These are phyloP conservation scores for Eupithecia vulgata DNA, from an alignment of 2,888 invertebrate genomes.

Conservation along the genomic window DNA sequence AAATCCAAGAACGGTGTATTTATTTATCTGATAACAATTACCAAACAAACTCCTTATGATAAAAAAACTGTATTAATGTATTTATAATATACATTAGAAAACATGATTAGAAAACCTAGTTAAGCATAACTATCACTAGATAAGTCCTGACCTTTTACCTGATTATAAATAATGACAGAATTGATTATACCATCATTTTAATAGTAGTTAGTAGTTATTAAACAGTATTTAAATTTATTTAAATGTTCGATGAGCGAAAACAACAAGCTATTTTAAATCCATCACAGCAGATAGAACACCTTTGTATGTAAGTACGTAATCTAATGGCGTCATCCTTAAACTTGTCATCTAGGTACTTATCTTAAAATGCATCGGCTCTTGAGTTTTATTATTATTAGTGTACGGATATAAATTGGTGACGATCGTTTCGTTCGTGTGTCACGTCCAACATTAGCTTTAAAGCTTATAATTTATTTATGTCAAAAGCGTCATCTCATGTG, in stretches of 20 bases:
- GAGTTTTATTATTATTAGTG: not conserved
- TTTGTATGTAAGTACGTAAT: not conserved
- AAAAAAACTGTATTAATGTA: not conserved
- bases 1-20: not conserved
- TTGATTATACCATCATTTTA: not conserved
- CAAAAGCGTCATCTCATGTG: not conserved
- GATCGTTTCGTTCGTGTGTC: not conserved
- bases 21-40: not conserved
- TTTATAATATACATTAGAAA: not conserved
- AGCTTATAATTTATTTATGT: too few species aligned
- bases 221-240: not conserved
- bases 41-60: not conserved
- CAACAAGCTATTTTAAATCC: not conserved
- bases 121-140: not conserved
- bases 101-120: not conserved
- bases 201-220: not conserved
- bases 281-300: not conserved
- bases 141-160: not conserved
- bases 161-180: not conserved
- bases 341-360: not conserved
- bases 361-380: not conserved
- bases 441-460: too few species aligned
- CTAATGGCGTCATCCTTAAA: constrained; percentile 3
- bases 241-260: not conserved
- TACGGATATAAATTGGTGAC: not conserved